Evolutionary conservation across 2,113 vertebrate species (phyloP), one percentile per base, ranked within the genome.

Genomic region (Sinocyclocheilus anshuiensis): DNA sequence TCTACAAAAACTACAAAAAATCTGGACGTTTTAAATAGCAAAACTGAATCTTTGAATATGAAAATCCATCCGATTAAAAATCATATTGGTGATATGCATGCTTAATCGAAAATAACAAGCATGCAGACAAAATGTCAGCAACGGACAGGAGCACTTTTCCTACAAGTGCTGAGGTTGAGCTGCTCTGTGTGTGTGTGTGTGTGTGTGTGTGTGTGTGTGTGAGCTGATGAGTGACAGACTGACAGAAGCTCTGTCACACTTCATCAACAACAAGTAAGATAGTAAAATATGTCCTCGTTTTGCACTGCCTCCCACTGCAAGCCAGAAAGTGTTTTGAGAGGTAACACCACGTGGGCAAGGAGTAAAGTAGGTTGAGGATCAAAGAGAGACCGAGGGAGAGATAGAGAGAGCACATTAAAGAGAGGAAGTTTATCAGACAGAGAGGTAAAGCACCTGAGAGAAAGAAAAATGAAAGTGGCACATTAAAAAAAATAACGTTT

Each of bases 311-410:
- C 86, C 84, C 84, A 88, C 67, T 77, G 77, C 89, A 87, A 89
- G 76, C 84, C 78, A 55, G 76, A 91, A 89, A 81, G 74, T 57
- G 77, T 86, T 87, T 94, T 75, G 81, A 88, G 89, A 81, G 89
- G 85, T 81, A 86, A 91, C 86, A 90, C 90, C 91, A 91, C 90
- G 90, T 86, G 84, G 57, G 72, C 74, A 76, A 67, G 26, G 55
- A 22, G 81, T 89, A 91, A 94, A 93, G 89, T 94, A 93, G 93
- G 93, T 93, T 92, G 88, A 91, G 87, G 93, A 94, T 94, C 92
- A 94, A 93, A 95, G 82, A 88, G 42, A 33, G 39, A 45, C 1
- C 12, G 45, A 48, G 8, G 48, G n/a, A 80, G 61, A 75, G 26
- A 50, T 50, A 50, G 16, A 36, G 61, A 82, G 72, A 67, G 45